Conservation (phyloP, 2,113 vertebrate genomes). For the Telmatochromis sp. region DNA sequence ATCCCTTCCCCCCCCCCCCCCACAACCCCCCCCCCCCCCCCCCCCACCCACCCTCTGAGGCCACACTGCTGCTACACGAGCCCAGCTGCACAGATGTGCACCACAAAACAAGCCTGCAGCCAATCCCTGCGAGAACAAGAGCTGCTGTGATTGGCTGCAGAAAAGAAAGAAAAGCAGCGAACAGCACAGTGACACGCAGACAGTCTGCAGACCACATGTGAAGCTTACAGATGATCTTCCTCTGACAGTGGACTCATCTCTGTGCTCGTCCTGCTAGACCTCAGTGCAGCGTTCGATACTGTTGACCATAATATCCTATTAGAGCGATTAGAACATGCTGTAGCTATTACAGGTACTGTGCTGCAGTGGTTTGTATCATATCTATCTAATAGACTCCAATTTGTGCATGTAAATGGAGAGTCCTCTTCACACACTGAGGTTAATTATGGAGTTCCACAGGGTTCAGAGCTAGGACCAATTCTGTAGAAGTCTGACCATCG, state of each 20-base stretch:
- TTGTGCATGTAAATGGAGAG: background rate
- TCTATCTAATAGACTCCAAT: fast-evolving
- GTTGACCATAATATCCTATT: fast-evolving
- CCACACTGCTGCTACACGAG: background rate
- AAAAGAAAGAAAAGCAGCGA: background rate
- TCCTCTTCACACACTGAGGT: background rate
- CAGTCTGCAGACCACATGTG: background rate
- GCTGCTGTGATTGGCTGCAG: background rate
- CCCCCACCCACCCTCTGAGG: too few relatives aligned
- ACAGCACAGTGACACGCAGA: background rate
- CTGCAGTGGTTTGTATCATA: background rate
- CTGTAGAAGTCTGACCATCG: background rate
- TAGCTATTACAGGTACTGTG: fast-evolving
- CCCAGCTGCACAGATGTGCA: background rate
- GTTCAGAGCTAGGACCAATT: background rate
- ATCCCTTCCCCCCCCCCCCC: too few relatives aligned
- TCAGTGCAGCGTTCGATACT: fast-evolving
- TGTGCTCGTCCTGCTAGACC: fast-evolving
- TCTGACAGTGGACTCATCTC: background rate
- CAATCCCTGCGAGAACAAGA: background rate
- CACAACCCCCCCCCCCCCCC: too few relatives aligned
- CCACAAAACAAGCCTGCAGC: background rate
- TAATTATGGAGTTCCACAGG: background rate
- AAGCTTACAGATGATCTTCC: fast-evolving
- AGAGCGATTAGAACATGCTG: too few relatives aligned